Evolutionary conservation across 2,888 invertebrate species (phyloP).

Genomic region (Crepidodera aurea): DNA sequence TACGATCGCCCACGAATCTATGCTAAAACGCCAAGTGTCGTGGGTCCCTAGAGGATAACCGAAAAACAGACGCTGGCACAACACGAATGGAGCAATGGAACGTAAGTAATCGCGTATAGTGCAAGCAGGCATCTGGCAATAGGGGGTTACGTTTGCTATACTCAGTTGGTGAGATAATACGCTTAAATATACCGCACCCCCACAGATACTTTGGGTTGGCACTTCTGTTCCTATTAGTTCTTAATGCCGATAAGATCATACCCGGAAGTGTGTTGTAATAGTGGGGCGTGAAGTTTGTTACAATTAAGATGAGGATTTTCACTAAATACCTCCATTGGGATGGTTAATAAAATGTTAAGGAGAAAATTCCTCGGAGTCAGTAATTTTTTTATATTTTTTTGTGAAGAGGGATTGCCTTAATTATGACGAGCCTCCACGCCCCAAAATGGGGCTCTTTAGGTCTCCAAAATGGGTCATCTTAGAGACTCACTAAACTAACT

Average conservation of each 20-base stretch:
- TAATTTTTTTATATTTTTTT: too few species aligned
- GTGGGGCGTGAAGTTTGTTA: conserved; percentile 19
- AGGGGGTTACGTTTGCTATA: conserved; percentile 48
- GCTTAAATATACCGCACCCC: conserved; percentile 55
- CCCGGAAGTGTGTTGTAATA: conserved; percentile 39
- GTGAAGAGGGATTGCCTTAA: too few species aligned
- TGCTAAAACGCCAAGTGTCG: conserved; percentile 44
- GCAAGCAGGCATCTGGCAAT: conserved; percentile 52
- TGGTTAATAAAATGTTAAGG: too few species aligned
- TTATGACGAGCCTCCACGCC: too few species aligned
- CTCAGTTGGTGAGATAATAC: conserved; percentile 53
- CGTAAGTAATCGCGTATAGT: conserved; percentile 54
- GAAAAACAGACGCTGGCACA: conserved; percentile 35
- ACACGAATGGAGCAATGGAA: conserved; percentile 50
- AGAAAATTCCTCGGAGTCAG: too few species aligned
- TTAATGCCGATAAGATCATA: conserved; percentile 41
- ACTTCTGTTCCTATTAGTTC: conserved; percentile 45
- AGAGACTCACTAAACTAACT: too few species aligned
- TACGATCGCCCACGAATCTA: conserved; percentile 44
- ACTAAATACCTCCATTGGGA: too few species aligned
- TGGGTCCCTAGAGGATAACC: conserved; percentile 36
- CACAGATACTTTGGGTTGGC: conserved; percentile 46
- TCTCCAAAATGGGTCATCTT: too few species aligned
- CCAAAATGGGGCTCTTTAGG: too few species aligned
- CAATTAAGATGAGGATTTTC: not conserved